Evolutionary conservation across 2,797 vertebrate genomes (phyloP), one percentile per base, ranked within the genome.

Genomic region (Chelmon rostratus): DNA sequence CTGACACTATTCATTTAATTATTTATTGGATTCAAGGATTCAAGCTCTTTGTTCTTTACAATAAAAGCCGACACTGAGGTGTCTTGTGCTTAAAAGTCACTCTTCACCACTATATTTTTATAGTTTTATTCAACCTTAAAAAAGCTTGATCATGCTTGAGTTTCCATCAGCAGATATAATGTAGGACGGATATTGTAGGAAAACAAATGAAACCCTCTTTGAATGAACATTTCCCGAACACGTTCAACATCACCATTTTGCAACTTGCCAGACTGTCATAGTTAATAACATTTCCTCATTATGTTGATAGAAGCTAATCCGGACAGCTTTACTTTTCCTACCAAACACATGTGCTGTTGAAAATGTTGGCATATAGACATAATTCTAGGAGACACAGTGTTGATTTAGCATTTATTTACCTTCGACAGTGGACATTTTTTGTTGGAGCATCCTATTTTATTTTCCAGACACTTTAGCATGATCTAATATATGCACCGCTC

Each of bases 231-330:
- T 38, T 62, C 18, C 8, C 42, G 7, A 62, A 42, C 12, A 18
- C 2, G 3, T 25, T 18, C 13, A 59, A 5, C n/a, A 11, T 61
- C 40, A 28, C 19, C 9, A 33, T 47, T 64, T 44, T 46, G 33
- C 15, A 40, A 15, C n/a, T 23, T 33, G 44, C 3, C 9, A 21
- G 61, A 31, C 21, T 47, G 42, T 6, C 8, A 23, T 21, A 2
- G 21, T 31, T 44, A 25, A 38, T 8, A 25, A 25, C 16, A 10
- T 40, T 53, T 40, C 31, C 10, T 67, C 21, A 38, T 50, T 38
- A 25, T 68, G 16, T 13, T 68, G 37, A 68, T 25, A 21, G 37
- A 68, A 56, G 42, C 16, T 16, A 67, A 68, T 21, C n/a, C 38
- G 44, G 28, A 13, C 19, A n/a, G 2, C 25, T 18, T 44, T 19